Percentiles rank a stretch among this genome's conserved stretches.
Evolutionary conservation across 64 coral and sea anemone genomes (phyloP).

Genomic region (Actinia equina): DNA sequence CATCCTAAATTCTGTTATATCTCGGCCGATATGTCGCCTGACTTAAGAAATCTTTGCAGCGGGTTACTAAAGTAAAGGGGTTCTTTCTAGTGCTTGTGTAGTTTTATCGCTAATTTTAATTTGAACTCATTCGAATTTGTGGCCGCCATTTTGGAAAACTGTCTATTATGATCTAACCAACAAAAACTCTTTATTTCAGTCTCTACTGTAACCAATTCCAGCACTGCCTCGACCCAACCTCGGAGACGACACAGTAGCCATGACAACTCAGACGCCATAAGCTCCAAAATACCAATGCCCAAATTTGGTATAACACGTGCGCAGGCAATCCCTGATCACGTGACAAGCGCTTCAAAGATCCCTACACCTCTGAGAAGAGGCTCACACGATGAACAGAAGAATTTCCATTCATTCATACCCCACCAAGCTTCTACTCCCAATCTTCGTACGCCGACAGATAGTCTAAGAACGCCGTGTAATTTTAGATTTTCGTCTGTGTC

Average conservation of each 20-base stretch:
- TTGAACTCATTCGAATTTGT: too few relatives aligned
- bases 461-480: background rate
- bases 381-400: background rate
- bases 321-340: background rate
- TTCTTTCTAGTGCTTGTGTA: too few relatives aligned
- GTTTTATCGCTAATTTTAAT: too few relatives aligned
- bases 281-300: background rate
- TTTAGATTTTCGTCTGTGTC: background rate
- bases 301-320: background rate
- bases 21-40: too few relatives aligned
- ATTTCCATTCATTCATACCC: background rate
- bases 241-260: background rate
- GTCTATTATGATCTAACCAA: background rate
- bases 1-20: too few relatives aligned
- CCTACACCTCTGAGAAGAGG: background rate
- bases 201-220: background rate
- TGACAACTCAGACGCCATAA: background rate
- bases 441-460: background rate
- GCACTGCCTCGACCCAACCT: background rate
- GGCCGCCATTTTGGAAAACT: too few relatives aligned
- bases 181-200: background rate
- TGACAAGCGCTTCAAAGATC: background rate
- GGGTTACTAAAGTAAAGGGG: too few relatives aligned
- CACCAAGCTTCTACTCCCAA: slow-evolving; percentile 11
- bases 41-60: too few relatives aligned